phyloP scores from a whole-genome alignment of 2,888 invertebrate genomes.

The Vesta saturnalis region DNA sequence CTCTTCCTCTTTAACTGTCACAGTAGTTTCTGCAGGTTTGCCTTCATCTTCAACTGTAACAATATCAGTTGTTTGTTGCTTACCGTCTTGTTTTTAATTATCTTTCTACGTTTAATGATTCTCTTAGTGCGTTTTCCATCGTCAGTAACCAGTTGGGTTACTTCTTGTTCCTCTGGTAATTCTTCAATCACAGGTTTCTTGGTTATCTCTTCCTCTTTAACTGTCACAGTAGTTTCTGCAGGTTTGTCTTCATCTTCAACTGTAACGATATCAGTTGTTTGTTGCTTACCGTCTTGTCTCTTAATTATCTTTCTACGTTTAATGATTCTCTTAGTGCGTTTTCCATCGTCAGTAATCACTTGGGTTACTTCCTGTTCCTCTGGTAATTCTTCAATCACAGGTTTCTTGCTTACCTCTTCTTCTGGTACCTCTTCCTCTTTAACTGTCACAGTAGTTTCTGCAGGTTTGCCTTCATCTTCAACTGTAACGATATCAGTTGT shows the following conservation, averaged over 20 bases:
- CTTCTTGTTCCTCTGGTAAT: not conserved
- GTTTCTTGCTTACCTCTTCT: not conserved
- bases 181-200: not conserved
- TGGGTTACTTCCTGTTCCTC: not conserved
- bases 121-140: constrained; percentile 1
- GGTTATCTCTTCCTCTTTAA: not conserved
- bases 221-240: constrained; percentile 2
- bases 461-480: not conserved
- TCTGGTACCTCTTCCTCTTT: not conserved
- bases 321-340: not conserved
- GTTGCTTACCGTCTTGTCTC: not conserved
- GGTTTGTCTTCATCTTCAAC: not conserved
- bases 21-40: not conserved
- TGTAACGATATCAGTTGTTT: not conserved
- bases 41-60: not conserved
- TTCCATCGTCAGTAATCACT: not conserved
- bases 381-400: not conserved
- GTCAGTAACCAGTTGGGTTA: not conserved
- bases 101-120: constrained; percentile 19
- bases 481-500: not conserved
- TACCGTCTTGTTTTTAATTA: not conserved
- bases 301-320: not conserved
- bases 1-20: not conserved
- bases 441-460: not conserved
- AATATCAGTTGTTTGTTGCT: not conserved